Conservation (phyloP, 2,888 invertebrate species). For the Thymelicus lineola region DNA sequence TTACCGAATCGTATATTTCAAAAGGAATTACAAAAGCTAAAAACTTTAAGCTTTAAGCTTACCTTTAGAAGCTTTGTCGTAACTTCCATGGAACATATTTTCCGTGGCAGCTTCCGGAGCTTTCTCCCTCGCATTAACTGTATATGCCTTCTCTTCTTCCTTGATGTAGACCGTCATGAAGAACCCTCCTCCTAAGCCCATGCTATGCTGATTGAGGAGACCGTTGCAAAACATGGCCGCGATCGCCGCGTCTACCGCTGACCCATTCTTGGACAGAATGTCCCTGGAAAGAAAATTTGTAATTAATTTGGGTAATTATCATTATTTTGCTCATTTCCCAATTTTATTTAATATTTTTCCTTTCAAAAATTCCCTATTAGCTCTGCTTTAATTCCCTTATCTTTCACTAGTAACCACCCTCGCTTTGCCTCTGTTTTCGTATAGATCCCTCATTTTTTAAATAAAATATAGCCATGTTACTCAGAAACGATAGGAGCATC, state of each 20-base stretch:
- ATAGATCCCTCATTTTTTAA: too few species aligned
- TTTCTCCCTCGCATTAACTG: constrained; percentile 90
- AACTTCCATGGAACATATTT: constrained; percentile 85
- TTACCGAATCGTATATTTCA: too few species aligned
- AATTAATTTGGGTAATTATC: background rate
- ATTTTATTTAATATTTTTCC: too few species aligned
- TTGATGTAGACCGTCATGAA: constrained; percentile 91
- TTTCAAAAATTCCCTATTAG: too few species aligned
- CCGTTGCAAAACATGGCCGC: constrained; percentile 95
- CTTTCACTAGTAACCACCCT: too few species aligned
- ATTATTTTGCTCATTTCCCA: too few species aligned
- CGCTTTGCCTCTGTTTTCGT: too few species aligned
- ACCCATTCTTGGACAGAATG: constrained; percentile 88
- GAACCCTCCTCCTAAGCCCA: constrained; percentile 92
- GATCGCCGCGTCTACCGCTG: constrained; percentile 93
- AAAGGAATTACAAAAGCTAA: too few species aligned
- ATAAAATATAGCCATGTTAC: too few species aligned
- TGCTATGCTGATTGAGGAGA: constrained; percentile 91
- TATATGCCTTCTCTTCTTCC: constrained; percentile 83
- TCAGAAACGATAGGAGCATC: too few species aligned
- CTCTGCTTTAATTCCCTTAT: too few species aligned
- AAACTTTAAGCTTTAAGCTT: too few species aligned
- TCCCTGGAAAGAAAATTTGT: constrained; percentile 69
- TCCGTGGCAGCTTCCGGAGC: constrained; percentile 87
- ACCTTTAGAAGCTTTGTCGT: constrained; percentile 78